A percentile compares a stretch with the other conserved stretches of the same genome.
Conservation (phyloP, 1,140 invertebrate species). For the Epicauta chinensis region DNA sequence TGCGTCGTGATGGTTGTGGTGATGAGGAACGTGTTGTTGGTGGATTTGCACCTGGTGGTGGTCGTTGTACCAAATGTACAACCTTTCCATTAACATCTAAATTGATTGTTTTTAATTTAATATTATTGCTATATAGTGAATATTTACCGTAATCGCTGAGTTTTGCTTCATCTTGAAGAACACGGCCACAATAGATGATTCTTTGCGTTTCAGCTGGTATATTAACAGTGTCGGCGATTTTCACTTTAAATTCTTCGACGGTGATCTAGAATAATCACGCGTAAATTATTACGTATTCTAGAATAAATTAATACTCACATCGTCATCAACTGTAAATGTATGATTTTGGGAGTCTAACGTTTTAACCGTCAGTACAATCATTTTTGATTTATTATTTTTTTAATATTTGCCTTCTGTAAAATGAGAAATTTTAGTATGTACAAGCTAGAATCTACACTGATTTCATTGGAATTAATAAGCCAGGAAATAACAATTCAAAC, state of each 20-base stretch:
- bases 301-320: constrained; percentile 58
- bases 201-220: constrained; percentile 77
- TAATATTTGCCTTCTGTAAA: neutral
- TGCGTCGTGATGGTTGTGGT: constrained; percentile 40
- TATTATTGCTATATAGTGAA: no score
- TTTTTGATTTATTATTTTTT: constrained; percentile 38
- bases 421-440: no score
- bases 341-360: constrained; percentile 91
- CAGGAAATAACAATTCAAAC: no score
- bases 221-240: constrained; percentile 68
- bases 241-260: constrained; percentile 79
- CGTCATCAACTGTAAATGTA: constrained; percentile 75
- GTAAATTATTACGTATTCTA: neutral
- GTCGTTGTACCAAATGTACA: constrained; percentile 86
- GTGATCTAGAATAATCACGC: constrained; percentile 59
- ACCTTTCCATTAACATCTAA: constrained; percentile 88
- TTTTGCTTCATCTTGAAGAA: constrained; percentile 85
- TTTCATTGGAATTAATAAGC: no score
- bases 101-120: neutral
- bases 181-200: constrained; percentile 87
- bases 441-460: no score
- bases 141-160: constrained; percentile 85
- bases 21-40: constrained; percentile 33
- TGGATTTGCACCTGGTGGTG: constrained; percentile 53
- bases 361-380: constrained; percentile 84